Evolutionary conservation across 1,140 invertebrate genomes (phyloP).

Genomic region (Centruroides sculpturatus): DNA sequence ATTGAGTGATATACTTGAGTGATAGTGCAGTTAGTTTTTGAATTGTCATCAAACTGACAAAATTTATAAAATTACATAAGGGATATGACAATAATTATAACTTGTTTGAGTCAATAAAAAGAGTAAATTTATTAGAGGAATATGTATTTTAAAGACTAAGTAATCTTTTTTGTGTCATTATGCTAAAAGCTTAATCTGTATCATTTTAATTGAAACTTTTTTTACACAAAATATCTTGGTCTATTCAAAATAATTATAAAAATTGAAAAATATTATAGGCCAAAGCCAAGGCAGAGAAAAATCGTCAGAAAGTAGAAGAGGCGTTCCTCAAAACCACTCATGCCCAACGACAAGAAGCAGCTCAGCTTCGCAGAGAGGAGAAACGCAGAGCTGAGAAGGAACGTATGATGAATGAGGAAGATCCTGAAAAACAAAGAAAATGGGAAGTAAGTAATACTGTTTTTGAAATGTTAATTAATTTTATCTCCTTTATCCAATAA

Average conservation of each 20-base stretch:
- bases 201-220: background rate
- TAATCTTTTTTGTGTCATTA: no score
- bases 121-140: no score
- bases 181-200: no score
- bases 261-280: slow-evolving; percentile 36
- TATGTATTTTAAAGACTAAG: no score
- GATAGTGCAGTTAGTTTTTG: no score
- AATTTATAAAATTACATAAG: no score
- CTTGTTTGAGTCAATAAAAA: no score
- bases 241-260: no score
- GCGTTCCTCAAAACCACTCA: slow-evolving; percentile 85
- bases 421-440: slow-evolving; percentile 90
- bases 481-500: background rate
- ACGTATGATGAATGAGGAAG: slow-evolving; percentile 70
- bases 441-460: slow-evolving; percentile 47
- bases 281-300: slow-evolving; percentile 79
- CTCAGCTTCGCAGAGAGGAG: slow-evolving; percentile 66
- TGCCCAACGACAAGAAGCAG: slow-evolving; percentile 73
- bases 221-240: background rate
- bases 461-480: background rate
- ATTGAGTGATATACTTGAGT: no score
- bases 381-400: slow-evolving; percentile 84
- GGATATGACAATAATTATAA: no score
- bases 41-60: no score
- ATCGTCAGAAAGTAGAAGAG: slow-evolving; percentile 79